Evolutionary conservation across 2,113 vertebrate species (phyloP).

Genomic region (Macquaria ambigua): DNA sequence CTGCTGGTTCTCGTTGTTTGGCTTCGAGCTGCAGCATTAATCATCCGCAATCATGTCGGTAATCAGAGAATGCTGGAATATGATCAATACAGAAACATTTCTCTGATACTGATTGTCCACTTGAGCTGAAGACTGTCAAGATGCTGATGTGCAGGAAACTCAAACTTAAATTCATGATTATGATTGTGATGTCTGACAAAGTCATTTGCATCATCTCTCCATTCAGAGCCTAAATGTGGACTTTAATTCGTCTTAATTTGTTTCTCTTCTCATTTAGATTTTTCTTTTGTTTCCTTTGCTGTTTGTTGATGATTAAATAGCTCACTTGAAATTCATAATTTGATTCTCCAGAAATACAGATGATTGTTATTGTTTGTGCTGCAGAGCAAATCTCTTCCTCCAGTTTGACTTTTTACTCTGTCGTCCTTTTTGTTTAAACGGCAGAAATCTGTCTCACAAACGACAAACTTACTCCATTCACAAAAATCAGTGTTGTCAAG

Average conservation of each 20-base stretch:
- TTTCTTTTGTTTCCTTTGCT: not conserved
- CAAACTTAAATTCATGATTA: not conserved
- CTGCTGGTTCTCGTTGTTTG: constrained; percentile 2
- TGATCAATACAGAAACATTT: not conserved
- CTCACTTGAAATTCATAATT: not conserved
- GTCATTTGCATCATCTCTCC: not conserved
- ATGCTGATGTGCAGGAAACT: not conserved
- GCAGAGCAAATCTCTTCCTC: not conserved
- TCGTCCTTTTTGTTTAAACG: not conserved
- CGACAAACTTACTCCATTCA: not conserved
- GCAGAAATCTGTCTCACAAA: not conserved
- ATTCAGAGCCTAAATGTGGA: not conserved
- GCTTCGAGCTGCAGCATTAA: constrained; percentile 10
- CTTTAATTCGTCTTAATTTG: constrained; percentile 3
- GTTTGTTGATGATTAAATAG: not conserved
- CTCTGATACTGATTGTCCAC: not conserved
- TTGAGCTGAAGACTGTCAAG: not conserved
- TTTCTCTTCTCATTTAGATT: not conserved
- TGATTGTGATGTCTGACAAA: not conserved
- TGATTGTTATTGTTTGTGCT: not conserved
- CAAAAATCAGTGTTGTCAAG: no score
- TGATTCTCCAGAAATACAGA: not conserved
- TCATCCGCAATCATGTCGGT: not conserved
- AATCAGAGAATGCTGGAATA: not conserved
- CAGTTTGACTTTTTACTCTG: not conserved